Base-by-base conservation (phyloP, 2,888 invertebrate genomes). In the Diabrotica balteata region DNA sequence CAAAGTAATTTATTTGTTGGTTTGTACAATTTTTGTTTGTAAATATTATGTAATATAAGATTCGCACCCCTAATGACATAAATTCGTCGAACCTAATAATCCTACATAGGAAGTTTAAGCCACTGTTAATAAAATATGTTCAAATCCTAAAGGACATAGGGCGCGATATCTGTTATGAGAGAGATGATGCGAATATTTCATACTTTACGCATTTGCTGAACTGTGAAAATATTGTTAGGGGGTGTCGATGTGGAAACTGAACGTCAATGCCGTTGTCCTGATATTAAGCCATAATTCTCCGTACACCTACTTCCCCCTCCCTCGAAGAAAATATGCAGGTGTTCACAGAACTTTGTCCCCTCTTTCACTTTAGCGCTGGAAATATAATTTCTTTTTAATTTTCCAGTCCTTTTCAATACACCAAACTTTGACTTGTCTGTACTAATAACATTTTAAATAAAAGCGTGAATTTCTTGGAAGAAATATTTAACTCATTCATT, bases 211-310 rank as follows among this genome's bases (percentile, higher is more conserved):
- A 77, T 77, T 75, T 76, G 73, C 67, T 76, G 79, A 77, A 79
- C 79, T 78, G 80, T 77, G 75, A 79, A 77, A 76, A 78, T 77
- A 77, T 80, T 80, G 78, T 80, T 67, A 62, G 73, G 70, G 77
- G 78, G 79, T 78, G 79, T 75, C 73, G 78, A 76, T 78, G 75
- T 77, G 78, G 77, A 76, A 78, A 77, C 70, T 74, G 76, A 75
- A 77, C 74, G 74, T 71, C 68, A 74, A 70, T 69, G 70, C 75
- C 73, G 72, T 76, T 77, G 75, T 76, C 72, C 70, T 75, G 74
- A 74, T 75, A 74, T 77, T 77, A 76, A 75, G 75, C 75, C 62
- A 46, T 76, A 73, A 76, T 73, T 73, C 72, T 73, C 67, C 64
- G 70, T 52, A 66, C 70, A 65, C 66, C 70, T 64, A 62, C 53